Base-by-base conservation (phyloP, 2,888 invertebrate species). In the Druceiella hillmani region DNA sequence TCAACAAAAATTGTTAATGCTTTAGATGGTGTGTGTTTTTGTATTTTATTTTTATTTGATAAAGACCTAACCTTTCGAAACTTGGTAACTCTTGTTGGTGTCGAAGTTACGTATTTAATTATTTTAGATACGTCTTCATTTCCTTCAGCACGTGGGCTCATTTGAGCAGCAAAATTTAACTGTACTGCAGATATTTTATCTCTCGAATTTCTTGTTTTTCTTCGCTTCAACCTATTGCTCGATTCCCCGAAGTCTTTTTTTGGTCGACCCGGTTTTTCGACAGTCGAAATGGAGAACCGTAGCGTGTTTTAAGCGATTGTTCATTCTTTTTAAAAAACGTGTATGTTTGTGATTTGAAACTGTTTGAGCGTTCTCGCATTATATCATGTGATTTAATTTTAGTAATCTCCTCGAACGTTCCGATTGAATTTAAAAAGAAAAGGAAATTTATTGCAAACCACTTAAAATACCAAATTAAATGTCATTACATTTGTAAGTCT, bases 1-100 rank as follows among this genome's bases (percentile, higher is more conserved):
- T 46, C 45, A 16, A 40, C 42, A 37, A 45, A 42, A n/a, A 46
- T 29, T n/a, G 45, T 28, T 32, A 46, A 31, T 15, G 39, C 45
- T 13, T 40, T 11, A 9, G 7, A 10, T 17, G 38, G 33, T 4
- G 25, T 25, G 25, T 25, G 4, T 9, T 25, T 25, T 25, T 25
- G n/a, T 3, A 25, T 7, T 3, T 11, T 25, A 12, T 24, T 38
- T 5, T 30, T 13, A 37, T 40, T 22, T 13, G 28, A 13, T 17
- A 20, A 16, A 31, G 33, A 22, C 10, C 28, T 12, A 14, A 20
- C 13, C 32, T 40, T 46, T 14, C 35, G 20, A 16, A 29, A 32
- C 20, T 32, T 42, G 35, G 16, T 38, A 17, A 38, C 37, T 25
- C 25, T 25, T 3, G 25, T 25, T 4, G 25, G 25, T 7, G 25